Base-by-base conservation (phyloP, 1,140 invertebrate species). In the Trachelipus rathkii region DNA sequence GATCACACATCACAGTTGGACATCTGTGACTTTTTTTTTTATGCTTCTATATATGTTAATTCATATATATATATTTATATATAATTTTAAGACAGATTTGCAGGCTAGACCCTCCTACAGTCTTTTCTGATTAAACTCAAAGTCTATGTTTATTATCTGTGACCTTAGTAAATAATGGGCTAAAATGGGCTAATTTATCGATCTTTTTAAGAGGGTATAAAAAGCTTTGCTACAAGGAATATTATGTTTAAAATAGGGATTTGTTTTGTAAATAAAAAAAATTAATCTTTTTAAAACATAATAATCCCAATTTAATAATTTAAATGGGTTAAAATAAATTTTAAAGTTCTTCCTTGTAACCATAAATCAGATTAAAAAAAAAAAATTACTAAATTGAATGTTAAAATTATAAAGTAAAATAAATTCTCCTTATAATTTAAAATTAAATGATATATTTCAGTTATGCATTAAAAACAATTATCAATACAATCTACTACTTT, bases 171-270 rank as follows among this genome's bases (percentile, higher is more conserved):
- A 60, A n/a, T n/a, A n/a, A n/a, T n/a, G n/a, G n/a, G n/a, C n/a
- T n/a, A n/a, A 4, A 60, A 60, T 60, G 50, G 50, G 50, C 50
- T 60, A 60, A 60, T 13, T 60, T 60, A 60, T 4, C 50, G 8
- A 60, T 15, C 50, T 60, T 60, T 60, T 60, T 60, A 13, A 60
- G 50, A 60, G 50, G 50, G 50, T 60, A 60, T 33, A 60, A 60
- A 13, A 15, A 60, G 11, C 19, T 60, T n/a, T 60, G 50, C 19
- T 60, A 60, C 50, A 60, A 60, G 50, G 50, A 60, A 60, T 60
- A 60, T 60, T 60, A 13, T 19, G 2, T 60, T 60, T 19, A 60
- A 60, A 60, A 19, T 60, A 13, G 19, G 50, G 19, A 60, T 3
- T 60, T 33, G 1, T 33, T 33, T 33, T 33, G 1, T 33, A 33